These are phyloP conservation scores for Murina feae DNA, from an alignment of 2,113 vertebrate genomes.

Conservation along the genomic window DNA sequence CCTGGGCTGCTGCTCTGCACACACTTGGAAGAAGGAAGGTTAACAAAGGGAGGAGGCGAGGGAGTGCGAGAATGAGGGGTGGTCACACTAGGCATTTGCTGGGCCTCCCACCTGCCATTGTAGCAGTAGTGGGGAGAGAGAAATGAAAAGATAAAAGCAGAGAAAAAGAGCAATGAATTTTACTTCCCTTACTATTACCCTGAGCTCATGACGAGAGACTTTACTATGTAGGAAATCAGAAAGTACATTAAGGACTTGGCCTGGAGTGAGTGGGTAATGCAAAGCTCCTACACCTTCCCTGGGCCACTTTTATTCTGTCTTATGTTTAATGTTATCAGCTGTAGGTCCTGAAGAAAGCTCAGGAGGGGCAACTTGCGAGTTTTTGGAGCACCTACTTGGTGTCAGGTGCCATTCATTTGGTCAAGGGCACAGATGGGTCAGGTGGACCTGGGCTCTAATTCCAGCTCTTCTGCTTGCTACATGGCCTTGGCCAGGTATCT, in stretches of 20 bases:
- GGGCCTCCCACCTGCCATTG: neutral
- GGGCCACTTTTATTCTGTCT: neutral
- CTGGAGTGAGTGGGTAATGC: neutral
- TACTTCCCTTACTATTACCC: neutral
- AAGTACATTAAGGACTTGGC: neutral
- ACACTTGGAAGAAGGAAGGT: neutral
- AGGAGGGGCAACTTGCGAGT: neutral
- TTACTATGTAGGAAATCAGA: neutral
- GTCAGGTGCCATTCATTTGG: neutral
- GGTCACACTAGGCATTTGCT: neutral
- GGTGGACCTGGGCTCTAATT: neutral
- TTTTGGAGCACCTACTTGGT: neutral
- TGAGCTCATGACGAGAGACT: neutral
- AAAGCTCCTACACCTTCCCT: neutral
- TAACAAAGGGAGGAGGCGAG: too few relatives aligned
- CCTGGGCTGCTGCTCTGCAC: conserved; percentile 1
- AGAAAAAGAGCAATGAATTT: neutral
- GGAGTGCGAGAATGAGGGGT: neutral
- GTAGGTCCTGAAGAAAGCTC: neutral
- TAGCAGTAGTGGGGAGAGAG: neutral
- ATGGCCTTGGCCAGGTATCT: neutral
- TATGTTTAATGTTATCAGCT: neutral
- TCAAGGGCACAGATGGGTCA: neutral
- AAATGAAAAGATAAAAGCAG: neutral
- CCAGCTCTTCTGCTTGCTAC: neutral